Evolutionary conservation across 53 echinoderm and acorn worm genomes (phyloP), one percentile per base, ranked within the genome.

Genomic region (Astropecten irregularis): DNA sequence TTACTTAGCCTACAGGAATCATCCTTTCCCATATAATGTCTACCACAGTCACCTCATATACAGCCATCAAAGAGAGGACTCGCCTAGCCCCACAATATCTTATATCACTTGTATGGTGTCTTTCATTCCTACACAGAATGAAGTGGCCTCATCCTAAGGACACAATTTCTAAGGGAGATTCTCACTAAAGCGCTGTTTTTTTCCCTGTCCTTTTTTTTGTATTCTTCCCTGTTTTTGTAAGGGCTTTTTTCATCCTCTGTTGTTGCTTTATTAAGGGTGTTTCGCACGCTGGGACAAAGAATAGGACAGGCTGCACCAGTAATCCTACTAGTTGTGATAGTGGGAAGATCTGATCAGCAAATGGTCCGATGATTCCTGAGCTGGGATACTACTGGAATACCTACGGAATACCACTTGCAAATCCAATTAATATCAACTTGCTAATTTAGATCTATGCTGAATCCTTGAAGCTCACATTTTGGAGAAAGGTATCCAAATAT

Each of bases 181-280:
- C 57, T 26, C 15, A n/a, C 23, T 57, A 74, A 40, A 22, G 55
- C 55, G 5, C 2, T 35, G 38, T 35, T 55, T 34, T 54, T 57
- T 23, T 6, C 42, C 6, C 6, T 11, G 42, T 8, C 6, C 42
- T 11, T 11, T 11, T 42, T 42, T 42, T 42, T 11, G 42, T 6
- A n/a, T n/a, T n/a, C n/a, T n/a, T n/a, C n/a, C n/a, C n/a, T n/a
- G n/a, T n/a, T n/a, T n/a, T n/a, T n/a, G 48, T 32, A 35, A 31
- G 27, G n/a, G n/a, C n/a, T 10, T 3, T 36, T 34, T 71, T 71
- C 71, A 26, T 39, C 13, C 57, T 50, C 53, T 35, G 53, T 57
- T 56, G 39, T 57, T 10, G 32, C 74, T 54, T 37, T 73, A 73
- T 19, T 73, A 34, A 73, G 74, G 74, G 57, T 57, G 74, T 74